Evolutionary conservation across 2,113 vertebrate genomes (phyloP).

Genomic region (Neodontobutis hainanensis): DNA sequence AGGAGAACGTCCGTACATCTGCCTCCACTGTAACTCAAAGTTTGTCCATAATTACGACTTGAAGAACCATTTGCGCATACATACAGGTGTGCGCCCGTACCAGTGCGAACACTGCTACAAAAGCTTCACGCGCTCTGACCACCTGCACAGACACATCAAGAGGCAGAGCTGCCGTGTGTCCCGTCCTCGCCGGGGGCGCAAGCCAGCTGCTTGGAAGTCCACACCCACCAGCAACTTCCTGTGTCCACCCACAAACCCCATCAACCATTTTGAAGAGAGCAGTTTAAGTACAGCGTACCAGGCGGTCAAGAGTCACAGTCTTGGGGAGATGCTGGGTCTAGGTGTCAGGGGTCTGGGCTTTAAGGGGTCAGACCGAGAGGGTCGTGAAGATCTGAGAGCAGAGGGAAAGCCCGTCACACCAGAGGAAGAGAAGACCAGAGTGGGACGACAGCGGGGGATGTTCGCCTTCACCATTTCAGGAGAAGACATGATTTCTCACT

Average conservation of each 20-base stretch:
- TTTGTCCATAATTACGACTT: constrained; percentile 99
- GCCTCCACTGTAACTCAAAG: constrained; percentile 97
- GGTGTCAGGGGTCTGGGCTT: constrained; percentile 73
- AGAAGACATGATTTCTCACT: constrained; percentile 84
- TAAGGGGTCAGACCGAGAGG: constrained; percentile 85
- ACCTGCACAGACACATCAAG: constrained; percentile 97
- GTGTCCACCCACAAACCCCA: constrained; percentile 69
- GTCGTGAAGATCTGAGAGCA: constrained; percentile 83
- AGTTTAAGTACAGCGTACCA: constrained; percentile 69
- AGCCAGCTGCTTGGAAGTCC: constrained; percentile 87
- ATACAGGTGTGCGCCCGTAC: constrained; percentile 95
- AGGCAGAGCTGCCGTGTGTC: constrained; percentile 94
- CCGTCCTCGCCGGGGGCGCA: constrained; percentile 87
- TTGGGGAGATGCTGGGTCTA: constrained; percentile 78
- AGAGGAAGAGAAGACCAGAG: constrained; percentile 84
- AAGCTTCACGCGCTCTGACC: constrained; percentile 97
- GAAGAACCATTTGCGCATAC: constrained; percentile 98
- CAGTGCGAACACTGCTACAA: constrained; percentile 99
- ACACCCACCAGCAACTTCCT: constrained; percentile 78
- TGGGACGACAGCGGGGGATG: constrained; percentile 87
- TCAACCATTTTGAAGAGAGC: constrained; percentile 76
- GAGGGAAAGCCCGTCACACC: constrained; percentile 78
- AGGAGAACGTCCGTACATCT: constrained; percentile 95
- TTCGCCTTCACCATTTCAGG: constrained; percentile 89
- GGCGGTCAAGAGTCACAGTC: constrained; percentile 82